Base-by-base conservation (phyloP, 2,888 invertebrate genomes). In the Choristoneura rosaceana region DNA sequence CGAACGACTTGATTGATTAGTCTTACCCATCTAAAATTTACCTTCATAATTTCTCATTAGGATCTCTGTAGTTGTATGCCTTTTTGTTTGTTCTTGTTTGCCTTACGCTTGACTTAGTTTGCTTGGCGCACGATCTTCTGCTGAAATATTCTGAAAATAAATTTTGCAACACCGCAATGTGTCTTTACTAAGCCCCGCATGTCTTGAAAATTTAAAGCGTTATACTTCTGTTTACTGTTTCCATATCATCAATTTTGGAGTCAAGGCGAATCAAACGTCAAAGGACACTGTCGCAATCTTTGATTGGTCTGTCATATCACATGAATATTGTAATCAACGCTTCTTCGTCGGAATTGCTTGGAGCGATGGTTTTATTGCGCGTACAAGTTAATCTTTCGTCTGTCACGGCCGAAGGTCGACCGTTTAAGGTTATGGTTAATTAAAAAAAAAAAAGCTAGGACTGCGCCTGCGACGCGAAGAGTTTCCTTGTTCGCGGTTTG, bases 401-500 rank as follows among this genome's bases (percentile, higher is more conserved):
- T 85, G 88, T 87, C 87, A 82, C 80, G 79, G 74, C 67, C 70
- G 87, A 89, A 88, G 88, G 88, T 82, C 84, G 79, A 52, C 83
- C 86, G 77, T 85, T 88, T 89, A 90, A 80, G 89, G 90, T 76
- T 81, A 82, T 81, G 81, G 81, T 87, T 86, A 89, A 90, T 90
- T 89, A 90, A 89, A n/a, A n/a, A n/a, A n/a, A n/a, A n/a, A n/a
- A n/a, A n/a, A 85, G 84, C 84, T 86, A 87, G 80, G 77, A 77
- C 71, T n/a, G 63, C 17, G 76, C 55, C 61, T 25, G 45, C 41
- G 63, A 61, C 69, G 69, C 66, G 70, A 38, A 77, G 80, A 79
- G 81, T 86, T 87, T 89, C 87, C 87, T 88, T 81, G 84, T 86
- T 84, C 83, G 83, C 78, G 84, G 81, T 90, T 89, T 89, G 90